A percentile compares a stretch with the other conserved stretches of the same genome.
Conservation (phyloP, 1,140 invertebrate species). For the Steinernema khuongi region DNA sequence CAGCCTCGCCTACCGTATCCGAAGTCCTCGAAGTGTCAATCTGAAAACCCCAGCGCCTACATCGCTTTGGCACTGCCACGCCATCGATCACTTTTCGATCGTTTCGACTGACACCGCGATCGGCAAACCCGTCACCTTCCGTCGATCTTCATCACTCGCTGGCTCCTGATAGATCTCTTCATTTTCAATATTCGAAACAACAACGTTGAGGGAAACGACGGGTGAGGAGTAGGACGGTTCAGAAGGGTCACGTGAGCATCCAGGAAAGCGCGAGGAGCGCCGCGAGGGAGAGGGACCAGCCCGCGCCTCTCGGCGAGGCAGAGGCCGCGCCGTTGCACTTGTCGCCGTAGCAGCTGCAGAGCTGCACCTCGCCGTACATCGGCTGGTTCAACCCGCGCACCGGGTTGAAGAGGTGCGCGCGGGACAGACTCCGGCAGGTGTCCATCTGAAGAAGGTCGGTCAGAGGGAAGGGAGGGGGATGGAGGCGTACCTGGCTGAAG, state of each 20-base stretch:
- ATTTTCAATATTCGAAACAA: neutral
- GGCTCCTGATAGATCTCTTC: conserved; percentile 5
- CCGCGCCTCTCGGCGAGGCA: neutral
- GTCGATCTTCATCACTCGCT: conserved; percentile 3
- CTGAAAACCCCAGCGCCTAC: neutral
- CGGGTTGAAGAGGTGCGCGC: conserved; percentile 48
- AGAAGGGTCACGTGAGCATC: neutral
- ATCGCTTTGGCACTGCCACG: neutral
- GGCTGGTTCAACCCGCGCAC: conserved; percentile 28
- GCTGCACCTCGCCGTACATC: conserved; percentile 27
- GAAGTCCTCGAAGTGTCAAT: neutral
- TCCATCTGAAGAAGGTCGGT: conserved; percentile 38
- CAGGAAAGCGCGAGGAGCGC: neutral
- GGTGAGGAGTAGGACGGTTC: neutral
- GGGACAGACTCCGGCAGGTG: conserved; percentile 46
- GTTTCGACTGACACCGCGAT: conserved; percentile 1
- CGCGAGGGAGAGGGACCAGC: neutral
- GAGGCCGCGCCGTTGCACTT: conserved; percentile 16
- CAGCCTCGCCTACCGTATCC: neutral
- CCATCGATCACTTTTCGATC: conserved; percentile 11
- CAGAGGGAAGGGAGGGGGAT: neutral
- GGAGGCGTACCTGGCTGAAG: conserved; percentile 44
- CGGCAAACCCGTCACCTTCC: neutral
- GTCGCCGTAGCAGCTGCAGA: conserved; percentile 34
- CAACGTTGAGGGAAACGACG: neutral